These are phyloP conservation scores for Apostichopus californicus DNA, from an alignment of 35 echinoderm and acorn worm species.

Conservation along the genomic window DNA sequence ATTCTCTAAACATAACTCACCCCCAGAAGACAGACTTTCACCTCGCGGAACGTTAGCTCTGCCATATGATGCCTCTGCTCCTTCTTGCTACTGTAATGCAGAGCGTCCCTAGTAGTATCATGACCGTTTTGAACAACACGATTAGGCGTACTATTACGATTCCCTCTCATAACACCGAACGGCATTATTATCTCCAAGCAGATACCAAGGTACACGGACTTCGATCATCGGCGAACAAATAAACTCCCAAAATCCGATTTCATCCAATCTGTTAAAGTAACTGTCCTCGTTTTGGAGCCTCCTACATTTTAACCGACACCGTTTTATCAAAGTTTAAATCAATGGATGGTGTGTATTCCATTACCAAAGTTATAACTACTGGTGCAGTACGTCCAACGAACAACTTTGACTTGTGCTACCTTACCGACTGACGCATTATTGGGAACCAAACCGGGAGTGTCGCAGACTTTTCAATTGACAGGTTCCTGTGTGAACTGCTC, in stretches of 20 bases:
- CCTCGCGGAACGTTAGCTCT: conserved; percentile 7
- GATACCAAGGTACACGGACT: neutral
- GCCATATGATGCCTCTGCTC: neutral
- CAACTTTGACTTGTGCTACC: too few relatives aligned
- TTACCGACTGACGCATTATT: too few relatives aligned
- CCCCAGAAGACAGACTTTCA: conserved; percentile 43
- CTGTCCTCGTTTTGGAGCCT: neutral
- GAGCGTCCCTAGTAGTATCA: neutral
- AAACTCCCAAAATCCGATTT: neutral
- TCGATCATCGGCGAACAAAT: neutral
- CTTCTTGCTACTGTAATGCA: neutral
- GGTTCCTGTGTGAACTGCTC: too few relatives aligned
- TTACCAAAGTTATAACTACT: too few relatives aligned
- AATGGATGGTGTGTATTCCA: too few relatives aligned
- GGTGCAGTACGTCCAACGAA: too few relatives aligned
- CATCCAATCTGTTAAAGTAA: neutral
- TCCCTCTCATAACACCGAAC: neutral
- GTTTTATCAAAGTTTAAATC: too few relatives aligned
- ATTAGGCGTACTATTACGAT: neutral
- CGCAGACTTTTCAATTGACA: too few relatives aligned
- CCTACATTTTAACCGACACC: neutral
- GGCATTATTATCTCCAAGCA: neutral
- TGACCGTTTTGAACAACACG: neutral
- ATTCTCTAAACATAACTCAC: neutral
- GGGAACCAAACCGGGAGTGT: too few relatives aligned